These are phyloP conservation scores for Epinephelus cyanopodus DNA, from an alignment of 2,113 vertebrate genomes.

Conservation along the genomic window DNA sequence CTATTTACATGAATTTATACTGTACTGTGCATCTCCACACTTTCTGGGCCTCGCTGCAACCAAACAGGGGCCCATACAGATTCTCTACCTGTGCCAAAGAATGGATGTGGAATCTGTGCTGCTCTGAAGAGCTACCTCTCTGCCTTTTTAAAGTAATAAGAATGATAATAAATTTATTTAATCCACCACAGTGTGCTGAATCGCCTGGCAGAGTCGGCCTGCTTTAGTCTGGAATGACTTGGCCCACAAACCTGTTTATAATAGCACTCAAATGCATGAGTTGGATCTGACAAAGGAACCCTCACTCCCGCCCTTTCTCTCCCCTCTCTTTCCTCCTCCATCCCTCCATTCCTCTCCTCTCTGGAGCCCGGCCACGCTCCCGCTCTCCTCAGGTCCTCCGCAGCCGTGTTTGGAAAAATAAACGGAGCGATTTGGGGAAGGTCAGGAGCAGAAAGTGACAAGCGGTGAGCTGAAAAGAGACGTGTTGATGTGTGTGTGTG, in stretches of 20 bases:
- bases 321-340: constrained; percentile 29
- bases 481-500: constrained; percentile 42
- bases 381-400: constrained; percentile 37
- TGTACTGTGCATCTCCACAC: background rate
- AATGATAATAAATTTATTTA: constrained; percentile 23
- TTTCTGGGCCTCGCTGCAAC: background rate
- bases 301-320: constrained; percentile 20
- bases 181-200: constrained; percentile 22
- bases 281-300: constrained; percentile 61
- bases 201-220: constrained; percentile 28
- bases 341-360: constrained; percentile 41
- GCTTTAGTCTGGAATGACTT: constrained; percentile 51
- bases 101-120: constrained; percentile 28
- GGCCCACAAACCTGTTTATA: constrained; percentile 59
- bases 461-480: constrained; percentile 24
- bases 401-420: constrained; percentile 73
- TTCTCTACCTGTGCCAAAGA: constrained; percentile 12
- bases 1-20: background rate
- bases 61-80: constrained; percentile 17
- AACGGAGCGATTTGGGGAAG: constrained; percentile 44
- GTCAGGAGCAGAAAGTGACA: constrained; percentile 41
- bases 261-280: constrained; percentile 55
- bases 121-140: background rate
- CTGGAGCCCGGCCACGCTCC: constrained; percentile 56
- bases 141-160: constrained; percentile 42